Base-by-base conservation (phyloP, 2,797 vertebrate genomes). In the Prionace glauca region DNA sequence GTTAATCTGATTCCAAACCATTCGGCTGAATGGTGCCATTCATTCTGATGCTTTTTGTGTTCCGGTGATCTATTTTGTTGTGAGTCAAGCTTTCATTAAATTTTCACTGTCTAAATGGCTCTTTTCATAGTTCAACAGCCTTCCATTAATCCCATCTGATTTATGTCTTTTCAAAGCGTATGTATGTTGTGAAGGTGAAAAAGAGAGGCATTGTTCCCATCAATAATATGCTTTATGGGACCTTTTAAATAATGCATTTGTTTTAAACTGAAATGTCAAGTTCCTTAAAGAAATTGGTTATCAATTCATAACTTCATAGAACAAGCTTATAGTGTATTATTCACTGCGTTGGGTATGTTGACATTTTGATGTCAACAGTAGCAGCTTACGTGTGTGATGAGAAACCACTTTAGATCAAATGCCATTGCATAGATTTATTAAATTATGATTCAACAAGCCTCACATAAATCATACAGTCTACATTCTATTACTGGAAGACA, bases 61-160 rank as follows among this genome's bases (percentile, higher is more conserved):
- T 62, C 32, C 41, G 18, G 62, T 69, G 65, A 41, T 67, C 56
- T 90, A 32, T 90, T 65, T 90, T 65, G 65, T 65, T 90, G 87
- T 20, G 41, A 69, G n/a, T 92, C 90, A 36, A 67, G 45, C 69
- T 92, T 92, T 92, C 90, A 92, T 41, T 92, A 92, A 69, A 92
- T 92, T 69, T 41, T 92, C 67, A 69, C 10, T 67, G 65, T 41
- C 90, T n/a, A 69, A 92, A 69, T 69, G 10, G 65, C 62, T n/a
- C 20, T 69, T 69, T 92, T 92, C 65, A 92, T 36, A 67, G 62
- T 67, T 67, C 90, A 92, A 69, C 56, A 32, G 56, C 10, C 26
- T 90, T 90, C 87, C 87, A 90, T 32, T 62, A 90, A 60, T 62
- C 32, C 12, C 90, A 92, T 92, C 90, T 69, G n/a, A 92, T 12